phyloP scores from a whole-genome alignment of 2,888 invertebrate genomes.

The Eupeodes latifasciatus region DNA sequence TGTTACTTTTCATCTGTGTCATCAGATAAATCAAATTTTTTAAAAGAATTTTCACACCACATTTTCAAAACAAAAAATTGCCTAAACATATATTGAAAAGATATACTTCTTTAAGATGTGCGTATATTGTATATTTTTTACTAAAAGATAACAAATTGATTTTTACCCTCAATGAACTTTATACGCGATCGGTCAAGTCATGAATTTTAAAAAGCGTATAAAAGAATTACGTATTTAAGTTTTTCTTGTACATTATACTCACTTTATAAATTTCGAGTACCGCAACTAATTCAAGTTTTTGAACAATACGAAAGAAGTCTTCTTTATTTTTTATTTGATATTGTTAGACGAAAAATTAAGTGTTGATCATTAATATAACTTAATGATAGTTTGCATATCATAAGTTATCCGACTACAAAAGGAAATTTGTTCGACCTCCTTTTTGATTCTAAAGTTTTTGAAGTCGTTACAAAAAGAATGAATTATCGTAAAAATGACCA shows the following conservation, averaged over 20 bases:
- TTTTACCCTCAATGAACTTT: conserved; percentile 30
- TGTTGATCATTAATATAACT: conserved; percentile 58
- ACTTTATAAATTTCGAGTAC: conserved; percentile 46
- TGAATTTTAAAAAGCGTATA: conserved; percentile 63
- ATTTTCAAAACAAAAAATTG: not conserved
- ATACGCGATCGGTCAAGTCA: conserved; percentile 13
- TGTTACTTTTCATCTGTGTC: conserved; percentile 51
- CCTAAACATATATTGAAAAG: not conserved
- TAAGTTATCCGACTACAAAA: not conserved
- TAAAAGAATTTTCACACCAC: conserved; percentile 46
- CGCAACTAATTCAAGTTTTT: conserved; percentile 69
- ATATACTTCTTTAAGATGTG: conserved; percentile 26
- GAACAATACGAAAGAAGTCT: conserved; percentile 15
- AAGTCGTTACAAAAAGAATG: too few relatives aligned
- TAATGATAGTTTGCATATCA: conserved; percentile 58
- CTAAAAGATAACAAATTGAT: conserved; percentile 71
- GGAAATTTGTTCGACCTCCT: not conserved
- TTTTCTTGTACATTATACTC: not conserved
- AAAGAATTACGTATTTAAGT: conserved; percentile 62
- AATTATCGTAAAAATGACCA: too few relatives aligned
- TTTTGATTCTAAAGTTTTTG: not conserved
- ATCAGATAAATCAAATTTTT: conserved; percentile 55
- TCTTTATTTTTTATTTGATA: conserved; percentile 20
- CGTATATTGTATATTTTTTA: conserved; percentile 34
- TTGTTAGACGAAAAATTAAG: conserved; percentile 51